A percentile compares a stretch with the other conserved stretches of the same genome.
Conservation (phyloP, 2,888 invertebrate species). For the Chaitophorus viminalis region DNA sequence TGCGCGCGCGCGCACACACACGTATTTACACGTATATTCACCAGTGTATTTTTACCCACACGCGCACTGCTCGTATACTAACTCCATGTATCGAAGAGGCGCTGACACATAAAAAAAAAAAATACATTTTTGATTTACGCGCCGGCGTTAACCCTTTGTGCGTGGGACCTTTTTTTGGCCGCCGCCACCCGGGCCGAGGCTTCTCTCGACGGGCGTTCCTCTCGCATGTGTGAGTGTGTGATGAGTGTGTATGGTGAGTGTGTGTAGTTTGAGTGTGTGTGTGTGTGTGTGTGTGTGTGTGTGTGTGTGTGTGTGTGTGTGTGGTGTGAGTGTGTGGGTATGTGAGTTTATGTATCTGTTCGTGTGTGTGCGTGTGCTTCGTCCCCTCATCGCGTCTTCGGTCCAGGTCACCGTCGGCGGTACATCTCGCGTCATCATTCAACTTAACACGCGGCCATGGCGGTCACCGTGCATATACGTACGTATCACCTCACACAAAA, state of each 20-base stretch:
- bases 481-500: slow-evolving; percentile 11
- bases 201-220: slow-evolving; percentile 31
- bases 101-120: neutral
- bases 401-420: neutral
- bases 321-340: no score
- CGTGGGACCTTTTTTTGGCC: slow-evolving; percentile 13
- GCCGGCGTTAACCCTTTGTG: slow-evolving; percentile 60
- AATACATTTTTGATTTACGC: slow-evolving; percentile 58
- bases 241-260: neutral
- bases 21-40: neutral
- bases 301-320: no score
- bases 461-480: neutral
- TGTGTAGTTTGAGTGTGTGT: neutral
- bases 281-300: neutral
- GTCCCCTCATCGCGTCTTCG: slow-evolving; percentile 4
- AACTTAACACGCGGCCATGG: slow-evolving; percentile 53
- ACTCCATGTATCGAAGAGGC: neutral
- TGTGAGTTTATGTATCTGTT: neutral
- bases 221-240: no score
- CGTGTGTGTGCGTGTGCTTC: neutral
- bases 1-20: neutral
- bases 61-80: neutral
- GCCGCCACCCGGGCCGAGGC: neutral
- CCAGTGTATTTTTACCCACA: no score
- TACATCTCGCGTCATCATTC: slow-evolving; percentile 17